Evolutionary conservation across 2,113 vertebrate species (phyloP).

Genomic region (Apeltes quadracus): DNA sequence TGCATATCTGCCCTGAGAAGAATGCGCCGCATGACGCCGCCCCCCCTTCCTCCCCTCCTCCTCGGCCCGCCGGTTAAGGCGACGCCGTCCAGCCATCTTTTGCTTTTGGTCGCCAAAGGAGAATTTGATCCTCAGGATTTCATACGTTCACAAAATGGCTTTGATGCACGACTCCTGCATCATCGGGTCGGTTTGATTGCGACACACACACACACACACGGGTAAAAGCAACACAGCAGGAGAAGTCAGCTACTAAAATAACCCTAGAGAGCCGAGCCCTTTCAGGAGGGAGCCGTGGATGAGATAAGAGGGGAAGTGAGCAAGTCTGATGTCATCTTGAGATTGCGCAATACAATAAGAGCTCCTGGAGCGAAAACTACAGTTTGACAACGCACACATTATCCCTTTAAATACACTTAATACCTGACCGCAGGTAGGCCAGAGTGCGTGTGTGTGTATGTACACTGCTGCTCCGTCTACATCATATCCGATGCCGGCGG

Average conservation of each 20-base stretch:
- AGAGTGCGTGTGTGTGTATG: neutral
- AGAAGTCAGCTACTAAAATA: too few species aligned
- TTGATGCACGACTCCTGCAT: conserved; percentile 44
- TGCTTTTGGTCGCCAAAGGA: too few species aligned
- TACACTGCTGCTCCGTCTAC: conserved; percentile 3
- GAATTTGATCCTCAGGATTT: too few species aligned
- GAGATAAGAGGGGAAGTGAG: conserved; percentile 40
- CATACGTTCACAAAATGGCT: too few species aligned
- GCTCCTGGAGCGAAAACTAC: too few species aligned
- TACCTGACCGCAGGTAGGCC: conserved; percentile 1
- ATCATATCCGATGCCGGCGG: conserved; percentile 8
- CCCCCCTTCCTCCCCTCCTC: neutral
- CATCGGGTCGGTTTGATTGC: conserved; percentile 60
- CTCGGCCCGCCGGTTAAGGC: neutral
- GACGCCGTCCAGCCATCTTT: conserved; percentile 23
- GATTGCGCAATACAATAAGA: conserved; percentile 19
- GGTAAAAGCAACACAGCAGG: conserved; percentile 49
- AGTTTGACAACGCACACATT: too few species aligned
- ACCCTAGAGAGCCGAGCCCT: too few species aligned
- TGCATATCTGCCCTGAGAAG: neutral
- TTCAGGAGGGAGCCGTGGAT: neutral
- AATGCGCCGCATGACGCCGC: neutral
- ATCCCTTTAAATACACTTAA: too few species aligned
- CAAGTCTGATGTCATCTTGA: neutral
- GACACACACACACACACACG: conserved; percentile 26